Percentiles rank a stretch among this genome's conserved stretches.
Evolutionary conservation across 2,113 vertebrate genomes (phyloP).

Genomic region (Macquaria ambigua): DNA sequence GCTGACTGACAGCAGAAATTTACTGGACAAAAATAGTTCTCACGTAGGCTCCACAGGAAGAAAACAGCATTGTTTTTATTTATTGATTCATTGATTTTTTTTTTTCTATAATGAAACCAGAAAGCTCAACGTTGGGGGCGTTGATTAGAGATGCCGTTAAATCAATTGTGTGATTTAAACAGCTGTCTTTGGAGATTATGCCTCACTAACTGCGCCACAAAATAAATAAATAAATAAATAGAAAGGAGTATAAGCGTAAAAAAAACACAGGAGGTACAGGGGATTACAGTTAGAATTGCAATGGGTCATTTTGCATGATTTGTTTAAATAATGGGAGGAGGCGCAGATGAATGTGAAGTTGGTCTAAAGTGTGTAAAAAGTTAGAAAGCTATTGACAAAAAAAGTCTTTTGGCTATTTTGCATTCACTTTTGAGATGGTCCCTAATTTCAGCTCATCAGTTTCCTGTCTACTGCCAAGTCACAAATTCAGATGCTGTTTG

Average conservation of each 20-base stretch:
- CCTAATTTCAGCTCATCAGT: background rate
- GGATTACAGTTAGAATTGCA: too few relatives aligned
- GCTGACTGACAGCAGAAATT: background rate
- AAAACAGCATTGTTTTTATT: background rate
- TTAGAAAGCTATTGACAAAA: too few relatives aligned
- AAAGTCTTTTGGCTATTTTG: background rate
- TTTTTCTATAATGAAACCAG: background rate
- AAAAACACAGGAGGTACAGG: too few relatives aligned
- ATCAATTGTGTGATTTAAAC: background rate
- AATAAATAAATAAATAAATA: too few relatives aligned
- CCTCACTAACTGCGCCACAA: background rate
- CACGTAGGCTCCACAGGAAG: background rate
- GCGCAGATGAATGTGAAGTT: too few relatives aligned
- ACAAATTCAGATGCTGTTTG: too few relatives aligned
- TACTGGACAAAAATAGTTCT: too few relatives aligned
- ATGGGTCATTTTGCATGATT: too few relatives aligned
- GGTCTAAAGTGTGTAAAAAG: too few relatives aligned
- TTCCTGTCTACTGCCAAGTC: background rate
- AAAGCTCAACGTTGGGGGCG: background rate
- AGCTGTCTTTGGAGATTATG: background rate
- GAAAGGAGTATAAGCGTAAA: too few relatives aligned
- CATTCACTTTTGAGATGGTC: background rate
- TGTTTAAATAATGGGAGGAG: too few relatives aligned
- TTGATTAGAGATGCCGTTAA: background rate
- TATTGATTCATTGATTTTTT: background rate